Percentiles rank a stretch among this genome's conserved stretches.
These are phyloP conservation scores for Ateles fusciceps DNA, from an alignment of 2,797 vertebrate genomes.

Conservation along the genomic window DNA sequence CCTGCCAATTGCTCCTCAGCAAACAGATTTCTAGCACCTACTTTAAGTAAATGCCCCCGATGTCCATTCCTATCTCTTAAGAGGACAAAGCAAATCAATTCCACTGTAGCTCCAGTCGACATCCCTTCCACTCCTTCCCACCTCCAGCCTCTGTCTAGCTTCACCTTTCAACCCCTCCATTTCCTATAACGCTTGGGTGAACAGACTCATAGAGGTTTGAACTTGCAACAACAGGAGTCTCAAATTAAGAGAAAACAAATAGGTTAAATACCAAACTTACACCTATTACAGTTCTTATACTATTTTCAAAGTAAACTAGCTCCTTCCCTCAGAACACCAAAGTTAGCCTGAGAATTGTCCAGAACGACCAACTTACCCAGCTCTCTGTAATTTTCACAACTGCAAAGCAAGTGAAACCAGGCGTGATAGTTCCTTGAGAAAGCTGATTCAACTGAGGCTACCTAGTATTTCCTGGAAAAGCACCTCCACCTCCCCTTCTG, in stretches of 20 bases:
- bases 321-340: neutral
- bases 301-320: neutral
- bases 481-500: neutral
- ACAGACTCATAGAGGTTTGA: neutral
- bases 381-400: neutral
- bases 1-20: neutral
- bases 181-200: neutral
- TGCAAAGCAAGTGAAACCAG: conserved; percentile 58
- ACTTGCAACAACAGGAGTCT: neutral
- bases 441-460: neutral
- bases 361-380: conserved; percentile 70
- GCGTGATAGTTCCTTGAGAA: conserved; percentile 33
- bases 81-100: neutral
- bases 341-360: neutral
- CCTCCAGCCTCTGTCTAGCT: neutral
- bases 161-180: neutral
- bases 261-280: neutral
- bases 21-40: neutral
- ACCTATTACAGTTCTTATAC: neutral
- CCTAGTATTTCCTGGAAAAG: conserved; percentile 34
- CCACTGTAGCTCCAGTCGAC: neutral
- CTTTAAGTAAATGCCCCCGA: neutral
- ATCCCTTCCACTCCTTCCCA: neutral
- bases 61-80: neutral
- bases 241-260: neutral